Evolutionary conservation across 2,113 vertebrate genomes (phyloP), one percentile per base, ranked within the genome.

Genomic region (Ciconia stormi): DNA sequence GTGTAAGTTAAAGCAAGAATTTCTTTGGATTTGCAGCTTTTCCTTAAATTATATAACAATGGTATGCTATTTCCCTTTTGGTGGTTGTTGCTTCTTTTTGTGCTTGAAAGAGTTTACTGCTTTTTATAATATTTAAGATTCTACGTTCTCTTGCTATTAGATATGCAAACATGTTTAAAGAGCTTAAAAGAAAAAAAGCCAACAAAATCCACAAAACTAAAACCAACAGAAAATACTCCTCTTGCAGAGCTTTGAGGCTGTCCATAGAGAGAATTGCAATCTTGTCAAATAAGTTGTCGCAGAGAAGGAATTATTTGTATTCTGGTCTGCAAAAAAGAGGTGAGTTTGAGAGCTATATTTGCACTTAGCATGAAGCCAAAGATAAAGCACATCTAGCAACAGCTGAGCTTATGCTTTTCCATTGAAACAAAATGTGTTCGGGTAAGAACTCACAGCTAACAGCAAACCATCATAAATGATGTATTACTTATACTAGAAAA

Each of bases 401-500:
- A 77, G 44, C 36, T 53, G 74, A 69, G 65, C 8, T 40, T 38
- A 6, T 44, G 23, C 15, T 58, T 72, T 84, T 67, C 22, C 30
- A 55, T 53, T 82, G 76, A 88, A 85, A 92, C 49, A 53, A 94
- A 74, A 66, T 5, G 7, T 50, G 29, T 47, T 58, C 38, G 53
- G 55, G 46, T 30, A 79, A 87, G 62, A 78, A 52, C 72, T 76
- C 36, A 16, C 17, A 53, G 58, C 61, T 78, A 88, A 52, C 6
- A 70, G 29, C 66, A 90, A 90, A 32, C 49, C 29, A 46, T 67
- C 82, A 81, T 93, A 89, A 96, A 94, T 92, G 55, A 91, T 91
- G 58, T 46, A 87, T 89, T 82, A 67, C 67, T 63, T 62, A 62
- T 29, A 62, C 69, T 58, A 50, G 85, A 79, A 87, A 94, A 80